Evolutionary conservation across 2,888 invertebrate species (phyloP).

Genomic region (Schizotus pectinicornis): DNA sequence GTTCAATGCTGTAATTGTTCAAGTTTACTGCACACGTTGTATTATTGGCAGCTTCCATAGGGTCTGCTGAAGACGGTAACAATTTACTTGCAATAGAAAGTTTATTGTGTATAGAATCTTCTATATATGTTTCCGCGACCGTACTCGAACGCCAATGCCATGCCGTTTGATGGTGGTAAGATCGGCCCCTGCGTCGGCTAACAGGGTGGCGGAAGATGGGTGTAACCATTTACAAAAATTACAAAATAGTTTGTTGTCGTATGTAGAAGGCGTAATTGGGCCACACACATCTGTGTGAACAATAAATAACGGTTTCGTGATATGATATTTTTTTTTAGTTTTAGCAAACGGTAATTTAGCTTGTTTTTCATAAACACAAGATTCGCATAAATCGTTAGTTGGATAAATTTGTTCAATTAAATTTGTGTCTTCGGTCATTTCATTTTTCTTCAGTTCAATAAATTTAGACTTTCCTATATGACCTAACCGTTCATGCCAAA

Average conservation of each 20-base stretch:
- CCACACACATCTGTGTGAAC: constrained; percentile 30
- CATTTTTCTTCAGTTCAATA: background rate
- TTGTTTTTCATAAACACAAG: constrained; percentile 22
- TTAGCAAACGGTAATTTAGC: constrained; percentile 18
- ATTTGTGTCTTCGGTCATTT: background rate
- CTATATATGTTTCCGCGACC: too few relatives aligned
- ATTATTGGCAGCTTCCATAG: too few relatives aligned
- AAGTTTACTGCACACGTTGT: too few relatives aligned
- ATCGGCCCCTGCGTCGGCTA: too few relatives aligned
- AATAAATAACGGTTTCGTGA: constrained; percentile 24
- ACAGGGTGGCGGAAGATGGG: too few relatives aligned
- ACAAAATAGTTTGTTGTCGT: constrained; percentile 28
- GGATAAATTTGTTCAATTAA: constrained; percentile 2
- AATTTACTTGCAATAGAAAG: too few relatives aligned
- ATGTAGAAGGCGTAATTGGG: constrained; percentile 25
- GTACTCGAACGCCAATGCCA: too few relatives aligned
- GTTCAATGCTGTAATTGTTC: too few relatives aligned
- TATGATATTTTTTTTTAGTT: constrained; percentile 17
- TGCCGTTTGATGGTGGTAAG: too few relatives aligned
- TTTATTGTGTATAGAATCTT: too few relatives aligned
- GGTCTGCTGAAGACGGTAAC: too few relatives aligned
- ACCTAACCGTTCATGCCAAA: constrained; percentile 12
- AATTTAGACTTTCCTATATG: constrained; percentile 2
- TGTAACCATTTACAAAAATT: constrained; percentile 24
- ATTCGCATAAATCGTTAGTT: constrained; percentile 15